Evolutionary conservation across 1,140 invertebrate genomes (phyloP), one percentile per base, ranked within the genome.

Genomic region (Nephotettix cincticeps): DNA sequence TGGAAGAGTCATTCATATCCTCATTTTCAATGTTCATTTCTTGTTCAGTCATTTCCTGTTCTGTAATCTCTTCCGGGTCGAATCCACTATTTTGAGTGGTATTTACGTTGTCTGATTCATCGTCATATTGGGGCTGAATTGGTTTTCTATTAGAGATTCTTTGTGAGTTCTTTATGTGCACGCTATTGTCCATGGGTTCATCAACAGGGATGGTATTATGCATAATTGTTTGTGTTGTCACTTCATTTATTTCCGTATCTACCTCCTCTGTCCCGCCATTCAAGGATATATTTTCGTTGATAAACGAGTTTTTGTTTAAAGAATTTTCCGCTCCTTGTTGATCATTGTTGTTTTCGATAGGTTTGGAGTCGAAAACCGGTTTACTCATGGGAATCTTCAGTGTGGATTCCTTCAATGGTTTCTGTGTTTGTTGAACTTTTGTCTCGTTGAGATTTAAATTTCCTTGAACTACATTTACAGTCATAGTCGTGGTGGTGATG

Each of bases 401-500:
- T n/a, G 47, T 11, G 4, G 17, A 19, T 9, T 51, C 47, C 21
- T 51, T 51, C 17, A 51, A n/a, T 11, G 32, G 32, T 14, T 51
- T 51, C 19, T 51, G 47, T 11, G 6, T 19, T 40, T 21, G 11
- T 17, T 17, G 65, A 54, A 65, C 11, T 3, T 32, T 54, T 1
- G 63, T 51, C 9, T 58, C 54, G 25, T 67, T 51, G 19, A 51
- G 25, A 40, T 45, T 30, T 17, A 32, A 66, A 19, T 25, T 17
- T 0, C 66, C 68, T 56, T 76, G 66, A 0, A 75, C 71, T 1
- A 75, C 76, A 28, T 63, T 73, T 1, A 75, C 69, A 0, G 75
- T 76, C 43, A 73, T 73, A 11, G 76, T 70, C 0, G 73, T 77
- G 1, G 74, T 72, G 1, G 74, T 72, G 13, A 72, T 6, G 71